These are phyloP conservation scores for Podarcis siculus DNA, from an alignment of 2,797 vertebrate species.

Conservation along the genomic window DNA sequence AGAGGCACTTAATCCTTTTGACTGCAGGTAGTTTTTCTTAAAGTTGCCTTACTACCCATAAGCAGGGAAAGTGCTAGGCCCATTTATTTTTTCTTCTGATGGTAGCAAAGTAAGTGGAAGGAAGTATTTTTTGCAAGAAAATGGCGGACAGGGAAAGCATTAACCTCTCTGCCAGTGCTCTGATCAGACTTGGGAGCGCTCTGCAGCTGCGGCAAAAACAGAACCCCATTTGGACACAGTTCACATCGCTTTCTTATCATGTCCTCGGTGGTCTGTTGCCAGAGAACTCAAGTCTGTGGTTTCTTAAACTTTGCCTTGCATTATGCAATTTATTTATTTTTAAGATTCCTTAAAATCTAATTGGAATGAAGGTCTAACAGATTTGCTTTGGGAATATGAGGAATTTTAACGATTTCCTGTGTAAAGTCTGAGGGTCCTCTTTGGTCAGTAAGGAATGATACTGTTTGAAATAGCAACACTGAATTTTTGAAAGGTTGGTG, in stretches of 20 bases:
- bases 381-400: conserved; percentile 59
- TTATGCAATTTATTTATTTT: background rate
- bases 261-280: too few species aligned
- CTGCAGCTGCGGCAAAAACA: background rate
- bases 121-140: background rate
- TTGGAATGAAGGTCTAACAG: background rate
- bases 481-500: conserved; percentile 51
- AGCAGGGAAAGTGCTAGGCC: background rate
- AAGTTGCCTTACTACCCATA: background rate
- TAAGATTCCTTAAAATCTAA: background rate
- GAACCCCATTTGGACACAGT: background rate
- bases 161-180: background rate
- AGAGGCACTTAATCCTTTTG: background rate
- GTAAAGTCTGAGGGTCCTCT: conserved; percentile 53
- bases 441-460: conserved; percentile 42
- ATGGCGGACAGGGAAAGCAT: background rate
- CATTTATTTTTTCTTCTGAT: background rate
- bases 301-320: background rate
- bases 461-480: conserved; percentile 56
- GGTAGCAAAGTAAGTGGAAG: background rate
- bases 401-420: conserved; percentile 75
- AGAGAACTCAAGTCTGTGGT: background rate
- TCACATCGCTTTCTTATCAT: background rate
- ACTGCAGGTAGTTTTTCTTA: background rate
- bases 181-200: background rate